Evolutionary conservation across 2,888 invertebrate species (phyloP), one percentile per base, ranked within the genome.

Genomic region (Pterostichus niger): DNA sequence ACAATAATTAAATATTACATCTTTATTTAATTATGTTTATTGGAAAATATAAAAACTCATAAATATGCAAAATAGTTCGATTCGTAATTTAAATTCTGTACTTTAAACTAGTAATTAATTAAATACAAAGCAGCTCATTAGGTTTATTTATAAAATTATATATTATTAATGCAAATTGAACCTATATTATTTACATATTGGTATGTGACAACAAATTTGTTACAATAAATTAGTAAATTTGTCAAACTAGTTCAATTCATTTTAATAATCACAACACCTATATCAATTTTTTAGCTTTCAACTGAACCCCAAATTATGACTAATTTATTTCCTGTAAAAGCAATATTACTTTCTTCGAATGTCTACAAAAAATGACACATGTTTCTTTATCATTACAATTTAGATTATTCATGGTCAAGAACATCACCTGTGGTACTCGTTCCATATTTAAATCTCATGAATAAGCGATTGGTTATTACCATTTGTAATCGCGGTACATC

Each of bases 371-470:
- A 54, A 13, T 54, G 54, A 54, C 54, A 54, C 17, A 54, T 54
- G 54, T 54, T 54, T 54, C 54, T 54, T 49, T 54, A 54, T 54
- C 54, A 54, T 54, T 54, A 54, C 54, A 54, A 40, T 54, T 54
- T 54, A 15, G 54, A 54, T 54, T 54, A 54, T 54, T 54, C 54
- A 54, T 54, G 54, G 54, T 54, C 54, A 54, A 54, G 54, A 54
- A 54, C 54, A 54, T 54, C 54, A 54, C 54, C 54, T 54, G 54
- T 54, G 54, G 54, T 54, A 54, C 54, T 54, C 15, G 15, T 54
- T 54, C 54, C 54, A 54, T 15, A 54, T 54, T 54, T 54, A 54
- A 54, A 54, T 54, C 54, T 54, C 54, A 54, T 54, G 54, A 54
- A 54, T 54, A 54, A 54, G 17, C 54, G 54, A 54, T 54, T 54